Evolutionary conservation across 1,140 invertebrate species (phyloP), one percentile per base, ranked within the genome.

Genomic region (Melitaea cinxia): DNA sequence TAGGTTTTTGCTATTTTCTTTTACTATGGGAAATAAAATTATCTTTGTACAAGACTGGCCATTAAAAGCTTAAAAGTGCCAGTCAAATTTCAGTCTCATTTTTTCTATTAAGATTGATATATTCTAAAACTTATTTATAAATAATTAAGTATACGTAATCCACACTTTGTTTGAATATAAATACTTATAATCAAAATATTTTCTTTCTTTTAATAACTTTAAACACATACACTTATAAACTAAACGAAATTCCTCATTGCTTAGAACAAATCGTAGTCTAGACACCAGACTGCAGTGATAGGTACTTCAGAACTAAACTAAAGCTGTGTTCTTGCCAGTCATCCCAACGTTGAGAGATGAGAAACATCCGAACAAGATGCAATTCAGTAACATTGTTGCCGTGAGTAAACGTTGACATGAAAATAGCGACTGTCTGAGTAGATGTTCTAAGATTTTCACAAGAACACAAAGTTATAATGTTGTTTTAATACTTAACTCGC

Each of bases 361-460:
- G 39, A 19, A 45, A 45, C 39, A 45, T 19, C 39, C 6, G 17
- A 45, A 45, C 39, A 17, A 45, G 39, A 6, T 45, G 39, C 39
- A 19, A 21, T 19, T 45, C 39, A 19, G 39, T 17, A 45, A 45
- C 39, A 19, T 9, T 45, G 39, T 45, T 45, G 17, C 15, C 5
- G 39, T 17, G 14, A 15, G 37, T 4, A 6, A 19, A 37, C 35
- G 14, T 15, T 37, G n/a, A 37, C 35, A 37, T 12, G 12, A 5
- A 37, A 37, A 14, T 14, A 37, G 35, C n/a, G n/a, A 37, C 12
- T 37, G 12, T 37, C 2, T n/a, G 5, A n/a, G 24, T 26, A 26
- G 12, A 37, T 37, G 35, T n/a, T 15, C n/a, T n/a, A 14, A 37
- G 5, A 14, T 37, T 33, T 37, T 37, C 12, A 37, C 14, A n/a